Evolutionary conservation across 2,113 vertebrate species (phyloP).

Genomic region (Elachura formosa): DNA sequence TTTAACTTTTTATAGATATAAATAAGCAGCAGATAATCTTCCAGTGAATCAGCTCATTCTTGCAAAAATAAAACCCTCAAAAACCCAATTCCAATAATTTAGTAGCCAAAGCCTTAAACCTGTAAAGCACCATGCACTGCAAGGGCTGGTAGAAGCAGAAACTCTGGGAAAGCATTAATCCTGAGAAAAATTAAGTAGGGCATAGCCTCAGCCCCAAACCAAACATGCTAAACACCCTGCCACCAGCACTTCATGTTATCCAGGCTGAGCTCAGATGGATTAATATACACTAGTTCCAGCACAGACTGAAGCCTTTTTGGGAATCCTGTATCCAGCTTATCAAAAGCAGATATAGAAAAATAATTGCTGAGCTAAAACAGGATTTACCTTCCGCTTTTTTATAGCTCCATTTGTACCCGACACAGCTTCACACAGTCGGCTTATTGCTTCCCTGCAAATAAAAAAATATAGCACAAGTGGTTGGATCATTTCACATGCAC

Average conservation of each 20-base stretch:
- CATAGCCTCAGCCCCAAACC: not conserved
- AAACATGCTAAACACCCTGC: not conserved
- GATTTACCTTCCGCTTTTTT: slow-evolving; percentile 84
- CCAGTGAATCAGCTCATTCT: not conserved
- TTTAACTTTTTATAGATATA: not conserved
- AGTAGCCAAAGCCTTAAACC: not conserved
- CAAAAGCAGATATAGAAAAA: not conserved
- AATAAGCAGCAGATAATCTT: not conserved
- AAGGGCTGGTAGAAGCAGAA: not conserved
- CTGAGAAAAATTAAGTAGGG: not conserved
- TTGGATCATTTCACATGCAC: slow-evolving; percentile 32
- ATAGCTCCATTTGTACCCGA: slow-evolving; percentile 73
- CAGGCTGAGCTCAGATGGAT: not conserved
- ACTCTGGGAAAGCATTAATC: not conserved
- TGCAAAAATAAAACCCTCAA: not conserved
- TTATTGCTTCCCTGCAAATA: slow-evolving; percentile 88
- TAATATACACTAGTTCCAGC: not conserved
- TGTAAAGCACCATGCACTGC: not conserved
- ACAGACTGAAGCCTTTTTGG: not conserved
- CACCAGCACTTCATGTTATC: not conserved
- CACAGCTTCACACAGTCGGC: slow-evolving; percentile 83
- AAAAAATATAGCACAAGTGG: slow-evolving; percentile 22
- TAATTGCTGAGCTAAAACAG: not conserved
- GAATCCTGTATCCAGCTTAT: not conserved
- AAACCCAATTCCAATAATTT: not conserved